A percentile compares a stretch with the other conserved stretches of the same genome.
These are phyloP conservation scores for Oreochromis grahami DNA, from an alignment of 2,797 vertebrate genomes.

Conservation along the genomic window DNA sequence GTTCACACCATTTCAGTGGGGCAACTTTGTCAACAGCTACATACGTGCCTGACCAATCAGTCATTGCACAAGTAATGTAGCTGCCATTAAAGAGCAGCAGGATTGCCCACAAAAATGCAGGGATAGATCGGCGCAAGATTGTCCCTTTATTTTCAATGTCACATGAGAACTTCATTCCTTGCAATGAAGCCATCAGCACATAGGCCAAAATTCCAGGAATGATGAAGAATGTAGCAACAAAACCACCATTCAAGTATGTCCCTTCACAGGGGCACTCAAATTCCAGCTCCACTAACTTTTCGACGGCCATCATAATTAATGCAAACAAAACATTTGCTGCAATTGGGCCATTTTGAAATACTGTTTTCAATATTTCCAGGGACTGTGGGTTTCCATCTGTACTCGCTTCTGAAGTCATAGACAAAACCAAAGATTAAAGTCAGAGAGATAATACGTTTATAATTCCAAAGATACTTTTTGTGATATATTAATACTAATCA, in stretches of 20 bases:
- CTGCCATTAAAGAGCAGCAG: conserved; percentile 46
- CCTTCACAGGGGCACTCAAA: rapidly evolving
- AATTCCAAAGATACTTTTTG: neutral
- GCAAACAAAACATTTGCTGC: neutral
- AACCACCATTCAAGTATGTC: rapidly evolving
- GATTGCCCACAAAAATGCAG: conserved; percentile 30
- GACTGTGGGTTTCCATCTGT: rapidly evolving
- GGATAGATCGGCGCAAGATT: neutral
- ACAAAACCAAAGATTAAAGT: neutral
- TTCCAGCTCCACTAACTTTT: neutral
- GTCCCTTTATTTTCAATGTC: neutral
- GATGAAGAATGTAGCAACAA: neutral
- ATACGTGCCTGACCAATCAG: conserved; percentile 36
- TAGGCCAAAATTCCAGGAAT: rapidly evolving
- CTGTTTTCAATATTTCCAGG: rapidly evolving
- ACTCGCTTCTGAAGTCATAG: rapidly evolving
- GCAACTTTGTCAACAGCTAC: conserved; percentile 18
- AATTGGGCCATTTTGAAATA: neutral
- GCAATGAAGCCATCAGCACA: neutral
- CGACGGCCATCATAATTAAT: neutral
- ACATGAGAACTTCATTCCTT: neutral
- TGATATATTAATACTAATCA: too few relatives aligned
- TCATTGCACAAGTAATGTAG: conserved; percentile 43
- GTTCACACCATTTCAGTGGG: conserved; percentile 48
- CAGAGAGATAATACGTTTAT: rapidly evolving